These are phyloP conservation scores for Phaenicophaeus curvirostris DNA, from an alignment of 2,797 vertebrate species.

Conservation along the genomic window DNA sequence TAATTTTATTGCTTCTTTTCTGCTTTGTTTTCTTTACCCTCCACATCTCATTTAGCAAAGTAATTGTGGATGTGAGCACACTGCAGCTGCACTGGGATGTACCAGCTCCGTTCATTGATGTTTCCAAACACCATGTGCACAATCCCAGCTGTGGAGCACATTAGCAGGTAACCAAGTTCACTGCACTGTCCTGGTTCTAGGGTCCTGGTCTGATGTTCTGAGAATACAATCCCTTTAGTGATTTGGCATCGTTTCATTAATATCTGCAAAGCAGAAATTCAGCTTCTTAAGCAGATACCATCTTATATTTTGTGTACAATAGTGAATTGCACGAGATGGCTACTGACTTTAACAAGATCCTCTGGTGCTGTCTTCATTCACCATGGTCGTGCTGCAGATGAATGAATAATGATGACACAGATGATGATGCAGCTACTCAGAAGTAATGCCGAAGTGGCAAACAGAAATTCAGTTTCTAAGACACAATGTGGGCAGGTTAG, in stretches of 20 bases:
- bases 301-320: not conserved
- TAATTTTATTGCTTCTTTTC: not conserved
- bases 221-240: not conserved
- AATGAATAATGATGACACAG: not conserved
- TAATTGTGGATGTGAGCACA: not conserved
- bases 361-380: not conserved
- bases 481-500: not conserved
- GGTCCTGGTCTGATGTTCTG: not conserved
- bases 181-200: not conserved
- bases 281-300: not conserved
- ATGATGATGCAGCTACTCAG: not conserved
- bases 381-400: not conserved
- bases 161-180: not conserved
- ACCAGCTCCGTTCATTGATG: not conserved
- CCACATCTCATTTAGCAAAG: not conserved
- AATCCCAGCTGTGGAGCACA: not conserved
- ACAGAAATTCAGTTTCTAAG: not conserved
- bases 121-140: not conserved
- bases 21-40: not conserved
- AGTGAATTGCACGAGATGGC: not conserved
- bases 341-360: not conserved
- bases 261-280: not conserved
- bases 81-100: not conserved
- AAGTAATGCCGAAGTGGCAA: not conserved
- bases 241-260: not conserved